Percentiles rank a stretch among this genome's conserved stretches.
Evolutionary conservation across 2,888 invertebrate species (phyloP).

Genomic region (Euplexia lucipara): DNA sequence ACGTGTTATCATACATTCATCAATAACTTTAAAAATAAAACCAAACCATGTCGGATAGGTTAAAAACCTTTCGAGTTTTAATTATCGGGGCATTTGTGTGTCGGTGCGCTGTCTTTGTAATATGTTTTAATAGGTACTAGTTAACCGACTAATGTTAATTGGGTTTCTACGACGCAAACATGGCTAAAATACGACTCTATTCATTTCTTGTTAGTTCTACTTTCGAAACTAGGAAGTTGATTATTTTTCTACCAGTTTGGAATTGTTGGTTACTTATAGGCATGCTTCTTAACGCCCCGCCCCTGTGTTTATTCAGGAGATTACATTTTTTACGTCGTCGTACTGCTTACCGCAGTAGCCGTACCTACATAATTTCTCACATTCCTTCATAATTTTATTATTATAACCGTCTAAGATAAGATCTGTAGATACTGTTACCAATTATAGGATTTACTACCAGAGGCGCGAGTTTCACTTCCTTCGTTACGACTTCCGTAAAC

Average conservation of each 20-base stretch:
- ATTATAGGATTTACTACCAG: slow-evolving; percentile 43
- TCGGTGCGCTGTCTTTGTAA: slow-evolving; percentile 30
- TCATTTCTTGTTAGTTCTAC: slow-evolving; percentile 15
- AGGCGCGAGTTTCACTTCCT: slow-evolving; percentile 67
- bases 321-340: not conserved
- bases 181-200: slow-evolving; percentile 12
- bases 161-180: slow-evolving; percentile 22
- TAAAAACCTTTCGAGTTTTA: slow-evolving; percentile 40
- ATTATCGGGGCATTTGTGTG: slow-evolving; percentile 18
- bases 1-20: slow-evolving; percentile 23
- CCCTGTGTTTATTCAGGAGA: not conserved
- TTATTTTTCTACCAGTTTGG: not conserved
- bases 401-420: slow-evolving; percentile 6
- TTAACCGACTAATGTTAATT: slow-evolving; percentile 49
- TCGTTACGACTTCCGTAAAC: slow-evolving; percentile 68
- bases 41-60: slow-evolving; percentile 36
- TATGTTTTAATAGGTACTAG: slow-evolving; percentile 15
- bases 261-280: not conserved
- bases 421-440: slow-evolving; percentile 20
- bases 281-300: not conserved
- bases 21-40: slow-evolving; percentile 33
- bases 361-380: not conserved
- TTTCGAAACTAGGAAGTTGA: slow-evolving; percentile 11
- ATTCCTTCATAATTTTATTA: slow-evolving; percentile 15
- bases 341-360: not conserved